These are phyloP conservation scores for Ganaspis brasiliensis DNA, from an alignment of 2,888 invertebrate species.

Conservation along the genomic window DNA sequence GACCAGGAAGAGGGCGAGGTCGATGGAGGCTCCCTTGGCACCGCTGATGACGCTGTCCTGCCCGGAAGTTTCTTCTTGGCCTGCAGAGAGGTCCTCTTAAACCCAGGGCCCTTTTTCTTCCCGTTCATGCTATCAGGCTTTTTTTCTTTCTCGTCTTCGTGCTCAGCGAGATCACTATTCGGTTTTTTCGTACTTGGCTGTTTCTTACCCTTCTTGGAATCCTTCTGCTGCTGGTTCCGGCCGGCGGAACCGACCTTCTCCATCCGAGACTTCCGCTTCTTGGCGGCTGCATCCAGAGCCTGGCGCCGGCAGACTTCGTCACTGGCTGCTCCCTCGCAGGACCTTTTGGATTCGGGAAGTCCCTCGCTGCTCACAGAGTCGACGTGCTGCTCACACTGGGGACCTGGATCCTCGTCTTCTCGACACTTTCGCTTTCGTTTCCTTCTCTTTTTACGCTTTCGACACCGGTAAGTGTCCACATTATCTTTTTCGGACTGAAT, in stretches of 20 bases:
- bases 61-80: slow-evolving; percentile 64
- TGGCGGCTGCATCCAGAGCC: slow-evolving; percentile 70
- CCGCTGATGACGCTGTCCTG: slow-evolving; percentile 60
- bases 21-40: slow-evolving; percentile 58
- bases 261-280: slow-evolving; percentile 80
- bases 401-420: slow-evolving; percentile 71
- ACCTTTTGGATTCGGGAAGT: slow-evolving; percentile 70
- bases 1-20: slow-evolving; percentile 65
- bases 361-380: slow-evolving; percentile 54
- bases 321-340: slow-evolving; percentile 73
- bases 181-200: slow-evolving; percentile 63
- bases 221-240: slow-evolving; percentile 55
- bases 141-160: slow-evolving; percentile 61
- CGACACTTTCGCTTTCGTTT: slow-evolving; percentile 78
- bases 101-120: slow-evolving; percentile 65
- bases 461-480: slow-evolving; percentile 80
- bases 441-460: slow-evolving; percentile 82
- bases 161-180: slow-evolving; percentile 55
- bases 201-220: slow-evolving; percentile 56
- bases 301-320: slow-evolving; percentile 73
- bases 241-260: slow-evolving; percentile 66
- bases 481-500: slow-evolving; percentile 73
- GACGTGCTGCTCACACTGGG: slow-evolving; percentile 65
- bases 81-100: slow-evolving; percentile 49
- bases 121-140: slow-evolving; percentile 69